phyloP scores from a whole-genome alignment of 1,140 invertebrate species.

The Neodiprion pinetum region DNA sequence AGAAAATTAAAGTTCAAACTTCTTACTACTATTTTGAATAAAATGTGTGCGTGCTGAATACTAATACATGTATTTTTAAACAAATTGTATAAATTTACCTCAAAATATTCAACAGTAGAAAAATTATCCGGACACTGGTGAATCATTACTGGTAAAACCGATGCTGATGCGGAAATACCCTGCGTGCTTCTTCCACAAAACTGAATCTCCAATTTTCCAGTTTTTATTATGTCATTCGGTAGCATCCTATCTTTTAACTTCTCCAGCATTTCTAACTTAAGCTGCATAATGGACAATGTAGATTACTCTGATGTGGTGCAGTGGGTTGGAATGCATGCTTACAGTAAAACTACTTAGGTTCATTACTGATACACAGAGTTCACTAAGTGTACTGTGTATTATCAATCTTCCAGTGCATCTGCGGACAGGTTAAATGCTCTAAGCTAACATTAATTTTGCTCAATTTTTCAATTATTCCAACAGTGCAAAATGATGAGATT shows the following conservation, averaged over 20 bases:
- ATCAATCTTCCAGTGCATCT: slow-evolving; percentile 14
- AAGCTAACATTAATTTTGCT: background rate
- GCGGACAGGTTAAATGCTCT: slow-evolving; percentile 17
- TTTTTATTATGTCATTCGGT: slow-evolving; percentile 64
- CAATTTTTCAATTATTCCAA: slow-evolving; percentile 5
- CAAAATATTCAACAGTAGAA: slow-evolving; percentile 82
- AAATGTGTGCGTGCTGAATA: slow-evolving; percentile 18
- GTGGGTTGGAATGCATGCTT: background rate
- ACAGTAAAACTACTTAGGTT: slow-evolving; percentile 6
- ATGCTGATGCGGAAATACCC: slow-evolving; percentile 57
- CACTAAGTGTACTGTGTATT: slow-evolving; percentile 8
- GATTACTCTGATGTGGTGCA: slow-evolving; percentile 8
- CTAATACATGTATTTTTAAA: slow-evolving; percentile 6
- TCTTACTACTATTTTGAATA: background rate
- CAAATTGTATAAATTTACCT: slow-evolving; percentile 62
- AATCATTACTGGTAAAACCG: slow-evolving; percentile 73
- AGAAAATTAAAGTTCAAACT: slow-evolving; percentile 3
- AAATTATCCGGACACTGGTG: slow-evolving; percentile 82
- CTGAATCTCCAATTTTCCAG: slow-evolving; percentile 66
- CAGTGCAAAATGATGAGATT: background rate
- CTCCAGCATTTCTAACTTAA: slow-evolving; percentile 70
- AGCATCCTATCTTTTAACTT: slow-evolving; percentile 62
- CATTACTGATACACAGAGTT: background rate
- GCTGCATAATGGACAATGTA: slow-evolving; percentile 50
- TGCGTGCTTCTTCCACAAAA: slow-evolving; percentile 67